Evolutionary conservation across 1,140 invertebrate genomes (phyloP).

Genomic region (Eriosoma lanigerum): DNA sequence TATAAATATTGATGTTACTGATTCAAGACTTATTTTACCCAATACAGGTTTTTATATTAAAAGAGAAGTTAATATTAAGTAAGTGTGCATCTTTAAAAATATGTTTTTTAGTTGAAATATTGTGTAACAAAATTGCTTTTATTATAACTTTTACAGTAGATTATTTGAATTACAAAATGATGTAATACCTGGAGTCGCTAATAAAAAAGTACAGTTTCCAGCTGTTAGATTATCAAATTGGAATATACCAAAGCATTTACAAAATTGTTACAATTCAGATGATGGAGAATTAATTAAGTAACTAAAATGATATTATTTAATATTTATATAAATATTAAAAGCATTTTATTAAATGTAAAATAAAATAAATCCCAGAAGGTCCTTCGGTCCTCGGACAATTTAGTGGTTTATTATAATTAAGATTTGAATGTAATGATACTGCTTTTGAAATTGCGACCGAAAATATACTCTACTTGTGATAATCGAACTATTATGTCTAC

Average conservation of each 20-base stretch:
- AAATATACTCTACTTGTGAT: no score
- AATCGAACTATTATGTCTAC: no score
- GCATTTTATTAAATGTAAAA: not conserved
- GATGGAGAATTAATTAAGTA: conserved; percentile 15
- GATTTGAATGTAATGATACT: no score
- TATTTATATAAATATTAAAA: no score
- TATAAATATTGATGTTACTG: conserved; percentile 34
- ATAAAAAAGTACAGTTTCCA: conserved; percentile 1
- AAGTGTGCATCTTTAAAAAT: not conserved
- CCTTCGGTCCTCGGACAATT: no score
- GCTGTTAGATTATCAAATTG: not conserved
- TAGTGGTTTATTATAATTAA: no score
- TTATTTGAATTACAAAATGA: conserved; percentile 39
- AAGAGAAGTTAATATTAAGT: conserved; percentile 24
- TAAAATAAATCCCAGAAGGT: no score
- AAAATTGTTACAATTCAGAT: conserved; percentile 9
- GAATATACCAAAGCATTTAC: not conserved
- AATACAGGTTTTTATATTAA: not conserved
- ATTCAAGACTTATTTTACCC: conserved; percentile 7
- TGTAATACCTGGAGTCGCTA: not conserved
- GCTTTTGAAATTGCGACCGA: no score
- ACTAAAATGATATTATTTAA: not conserved
- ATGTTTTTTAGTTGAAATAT: not conserved
- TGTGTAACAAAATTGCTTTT: not conserved
- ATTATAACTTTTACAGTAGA: conserved; percentile 11